Percentiles rank a stretch among this genome's conserved stretches.
phyloP scores from a whole-genome alignment of 2,888 invertebrate species.

The Lasioglossum zephyrum region DNA sequence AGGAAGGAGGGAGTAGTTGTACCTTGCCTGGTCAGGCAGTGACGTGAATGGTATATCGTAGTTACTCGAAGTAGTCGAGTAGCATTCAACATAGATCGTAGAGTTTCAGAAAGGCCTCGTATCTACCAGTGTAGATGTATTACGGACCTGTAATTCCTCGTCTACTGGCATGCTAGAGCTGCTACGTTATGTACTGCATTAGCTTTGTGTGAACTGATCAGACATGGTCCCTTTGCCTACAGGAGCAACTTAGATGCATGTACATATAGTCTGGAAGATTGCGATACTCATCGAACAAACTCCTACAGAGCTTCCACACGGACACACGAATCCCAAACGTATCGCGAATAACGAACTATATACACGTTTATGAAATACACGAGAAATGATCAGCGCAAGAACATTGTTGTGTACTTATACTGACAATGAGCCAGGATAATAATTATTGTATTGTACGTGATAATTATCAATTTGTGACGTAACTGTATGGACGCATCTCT shows the following conservation, averaged over 20 bases:
- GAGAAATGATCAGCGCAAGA: background rate
- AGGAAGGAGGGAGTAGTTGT: background rate
- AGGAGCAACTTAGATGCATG: background rate
- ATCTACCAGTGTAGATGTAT: background rate
- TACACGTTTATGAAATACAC: background rate
- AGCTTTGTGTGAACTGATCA: background rate
- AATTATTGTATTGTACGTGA: too few species aligned
- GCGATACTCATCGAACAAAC: background rate
- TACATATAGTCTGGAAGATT: background rate
- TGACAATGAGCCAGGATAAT: too few species aligned
- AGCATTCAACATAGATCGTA: background rate
- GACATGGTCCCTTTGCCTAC: background rate
- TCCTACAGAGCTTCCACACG: background rate
- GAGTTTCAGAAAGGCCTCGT: background rate
- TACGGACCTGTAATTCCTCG: background rate
- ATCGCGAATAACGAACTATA: background rate
- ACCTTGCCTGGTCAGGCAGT: background rate
- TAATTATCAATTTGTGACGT: too few species aligned
- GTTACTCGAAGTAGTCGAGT: background rate
- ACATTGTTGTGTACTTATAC: background rate
- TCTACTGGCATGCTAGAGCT: background rate
- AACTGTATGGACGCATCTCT: too few species aligned
- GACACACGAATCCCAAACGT: too few species aligned
- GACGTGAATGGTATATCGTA: background rate
- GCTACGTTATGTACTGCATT: background rate